phyloP scores from a whole-genome alignment of 2,797 vertebrate genomes.

The Acipenser ruthenus region DNA sequence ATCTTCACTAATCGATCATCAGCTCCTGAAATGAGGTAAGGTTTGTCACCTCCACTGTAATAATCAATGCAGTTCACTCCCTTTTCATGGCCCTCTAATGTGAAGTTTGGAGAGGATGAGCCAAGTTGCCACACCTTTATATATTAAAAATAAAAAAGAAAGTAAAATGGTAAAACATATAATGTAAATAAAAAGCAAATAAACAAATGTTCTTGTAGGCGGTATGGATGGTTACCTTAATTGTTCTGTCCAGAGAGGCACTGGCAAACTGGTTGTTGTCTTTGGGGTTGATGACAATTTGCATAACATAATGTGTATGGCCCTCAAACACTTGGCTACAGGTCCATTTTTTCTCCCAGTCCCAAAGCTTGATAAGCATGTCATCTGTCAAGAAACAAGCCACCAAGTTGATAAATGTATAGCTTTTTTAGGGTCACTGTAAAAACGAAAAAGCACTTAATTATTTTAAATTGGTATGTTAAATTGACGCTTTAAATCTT shows the following conservation, averaged over 20 bases:
- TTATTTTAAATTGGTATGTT: too few relatives aligned
- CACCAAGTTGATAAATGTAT: too few relatives aligned
- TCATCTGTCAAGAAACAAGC: conserved; percentile 67
- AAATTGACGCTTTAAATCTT: conserved; percentile 24
- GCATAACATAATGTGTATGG: conserved; percentile 97
- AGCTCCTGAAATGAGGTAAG: conserved; percentile 93
- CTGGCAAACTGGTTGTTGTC: conserved; percentile 98
- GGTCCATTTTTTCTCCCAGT: conserved; percentile 98
- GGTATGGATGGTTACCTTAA: conserved; percentile 69
- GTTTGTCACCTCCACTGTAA: conserved; percentile 96
- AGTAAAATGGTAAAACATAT: too few relatives aligned
- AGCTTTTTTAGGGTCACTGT: too few relatives aligned
- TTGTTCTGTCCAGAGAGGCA: conserved; percentile 90
- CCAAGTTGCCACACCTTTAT: conserved; percentile 93
- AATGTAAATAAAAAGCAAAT: too few relatives aligned
- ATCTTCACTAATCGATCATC: conserved; percentile 96
- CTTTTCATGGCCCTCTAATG: conserved; percentile 93
- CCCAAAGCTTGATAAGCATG: conserved; percentile 98
- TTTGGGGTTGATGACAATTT: conserved; percentile 97
- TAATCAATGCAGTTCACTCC: conserved; percentile 97
- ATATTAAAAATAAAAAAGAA: conserved; percentile 4
- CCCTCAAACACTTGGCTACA: conserved; percentile 98
- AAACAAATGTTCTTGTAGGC: too few relatives aligned
- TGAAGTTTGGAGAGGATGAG: conserved; percentile 94
- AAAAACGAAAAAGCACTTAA: too few relatives aligned